A percentile compares a stretch with the other conserved stretches of the same genome.
Evolutionary conservation across 2,888 invertebrate species (phyloP).

Genomic region (Acanthacorydalis orientalis): DNA sequence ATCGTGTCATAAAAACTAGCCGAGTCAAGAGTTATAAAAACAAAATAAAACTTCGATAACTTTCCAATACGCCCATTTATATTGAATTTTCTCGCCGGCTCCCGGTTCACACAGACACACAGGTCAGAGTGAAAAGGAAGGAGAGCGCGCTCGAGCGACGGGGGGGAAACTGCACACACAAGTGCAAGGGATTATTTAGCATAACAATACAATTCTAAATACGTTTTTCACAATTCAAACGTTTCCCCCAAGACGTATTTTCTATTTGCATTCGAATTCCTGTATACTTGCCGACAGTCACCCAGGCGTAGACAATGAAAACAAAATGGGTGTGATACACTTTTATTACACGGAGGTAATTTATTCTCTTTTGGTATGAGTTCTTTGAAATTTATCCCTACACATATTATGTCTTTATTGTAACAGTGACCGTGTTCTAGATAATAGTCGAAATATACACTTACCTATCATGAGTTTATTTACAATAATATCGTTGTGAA

Average conservation of each 20-base stretch:
- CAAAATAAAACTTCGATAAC: background rate
- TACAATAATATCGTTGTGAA: too few relatives aligned
- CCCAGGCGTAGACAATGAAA: background rate
- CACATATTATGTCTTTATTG: too few relatives aligned
- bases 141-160: background rate
- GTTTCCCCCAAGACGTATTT: constrained; percentile 11
- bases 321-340: too few relatives aligned
- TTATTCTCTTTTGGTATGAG: too few relatives aligned
- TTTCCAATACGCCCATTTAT: constrained; percentile 1
- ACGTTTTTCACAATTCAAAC: constrained; percentile 10
- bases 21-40: background rate
- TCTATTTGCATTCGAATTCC: constrained; percentile 9
- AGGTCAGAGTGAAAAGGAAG: too few relatives aligned
- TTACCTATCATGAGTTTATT: too few relatives aligned
- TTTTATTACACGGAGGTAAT: too few relatives aligned
- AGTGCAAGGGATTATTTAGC: constrained; percentile 7
- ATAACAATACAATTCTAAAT: constrained; percentile 11
- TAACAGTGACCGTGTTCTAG: too few relatives aligned
- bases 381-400: too few relatives aligned
- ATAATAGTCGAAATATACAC: too few relatives aligned
- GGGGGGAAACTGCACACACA: background rate
- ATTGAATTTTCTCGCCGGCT: constrained; percentile 1
- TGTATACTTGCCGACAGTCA: constrained; percentile 7
- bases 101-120: background rate
- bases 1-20: constrained; percentile 1